These are phyloP conservation scores for Cromileptes altivelis DNA, from an alignment of 2,113 vertebrate species.

Conservation along the genomic window DNA sequence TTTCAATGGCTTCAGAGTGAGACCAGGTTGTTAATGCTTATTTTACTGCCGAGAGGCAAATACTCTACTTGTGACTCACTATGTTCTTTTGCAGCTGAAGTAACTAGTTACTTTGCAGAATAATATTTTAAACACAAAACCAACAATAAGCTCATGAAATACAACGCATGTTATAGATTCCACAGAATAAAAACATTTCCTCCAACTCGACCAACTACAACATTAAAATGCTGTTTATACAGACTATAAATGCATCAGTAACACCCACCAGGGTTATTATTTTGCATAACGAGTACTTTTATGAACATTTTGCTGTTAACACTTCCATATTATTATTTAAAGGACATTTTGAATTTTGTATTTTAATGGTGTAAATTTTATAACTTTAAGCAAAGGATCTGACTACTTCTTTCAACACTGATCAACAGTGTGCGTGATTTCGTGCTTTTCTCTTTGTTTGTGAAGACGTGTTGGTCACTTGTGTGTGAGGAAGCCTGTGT, in stretches of 20 bases:
- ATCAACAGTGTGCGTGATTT: neutral
- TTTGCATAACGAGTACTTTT: neutral
- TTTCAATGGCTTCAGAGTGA: too few species aligned
- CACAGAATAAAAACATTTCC: too few species aligned
- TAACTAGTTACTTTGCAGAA: neutral
- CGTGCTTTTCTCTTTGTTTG: neutral
- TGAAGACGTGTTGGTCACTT: slow-evolving; percentile 2
- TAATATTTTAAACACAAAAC: neutral
- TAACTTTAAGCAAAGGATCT: neutral
- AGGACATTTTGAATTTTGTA: neutral
- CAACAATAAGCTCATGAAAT: neutral
- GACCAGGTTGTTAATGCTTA: neutral
- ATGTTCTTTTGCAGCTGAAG: neutral
- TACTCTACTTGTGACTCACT: neutral
- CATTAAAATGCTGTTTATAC: neutral
- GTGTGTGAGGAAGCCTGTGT: slow-evolving; percentile 25
- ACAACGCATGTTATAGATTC: neutral
- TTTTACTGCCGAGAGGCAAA: neutral
- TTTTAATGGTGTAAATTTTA: neutral
- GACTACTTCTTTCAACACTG: neutral
- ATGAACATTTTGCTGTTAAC: neutral
- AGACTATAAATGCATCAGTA: neutral
- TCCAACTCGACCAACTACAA: neutral
- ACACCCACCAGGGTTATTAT: neutral
- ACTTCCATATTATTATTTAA: neutral